Percentiles rank a stretch among this genome's conserved stretches.
These are phyloP conservation scores for Indri indri DNA, from an alignment of 2,113 vertebrate species.

Conservation along the genomic window DNA sequence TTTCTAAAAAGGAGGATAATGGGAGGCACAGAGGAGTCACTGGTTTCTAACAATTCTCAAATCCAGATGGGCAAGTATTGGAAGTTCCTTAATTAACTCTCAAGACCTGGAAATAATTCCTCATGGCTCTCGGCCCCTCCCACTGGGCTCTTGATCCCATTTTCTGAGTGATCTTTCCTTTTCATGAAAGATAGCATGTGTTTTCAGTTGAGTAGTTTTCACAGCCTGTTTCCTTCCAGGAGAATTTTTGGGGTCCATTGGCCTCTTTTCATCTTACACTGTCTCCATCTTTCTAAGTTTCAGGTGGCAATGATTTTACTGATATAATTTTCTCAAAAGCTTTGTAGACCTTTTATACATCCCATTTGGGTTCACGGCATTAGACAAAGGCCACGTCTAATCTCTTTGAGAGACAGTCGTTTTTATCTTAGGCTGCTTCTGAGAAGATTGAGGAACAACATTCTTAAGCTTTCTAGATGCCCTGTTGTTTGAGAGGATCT, in stretches of 20 bases:
- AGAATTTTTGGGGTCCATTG: neutral
- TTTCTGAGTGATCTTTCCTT: neutral
- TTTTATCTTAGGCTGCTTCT: neutral
- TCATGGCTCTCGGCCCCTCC: neutral
- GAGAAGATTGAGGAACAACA: neutral
- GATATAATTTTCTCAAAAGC: neutral
- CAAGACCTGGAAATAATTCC: neutral
- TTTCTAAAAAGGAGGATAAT: neutral
- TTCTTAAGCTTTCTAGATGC: neutral
- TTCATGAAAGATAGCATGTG: neutral
- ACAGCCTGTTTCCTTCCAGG: neutral
- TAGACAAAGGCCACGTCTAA: neutral
- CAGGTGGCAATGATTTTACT: neutral
- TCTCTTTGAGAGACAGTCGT: neutral
- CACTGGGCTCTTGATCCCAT: neutral
- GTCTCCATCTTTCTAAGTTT: neutral
- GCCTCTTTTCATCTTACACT: neutral
- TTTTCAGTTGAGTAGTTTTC: neutral
- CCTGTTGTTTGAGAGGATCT: neutral
- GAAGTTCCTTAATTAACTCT: neutral
- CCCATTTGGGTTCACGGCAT: neutral
- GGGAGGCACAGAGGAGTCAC: neutral
- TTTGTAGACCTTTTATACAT: neutral
- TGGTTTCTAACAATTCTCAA: neutral
- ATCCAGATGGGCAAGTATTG: neutral